Base-by-base conservation (phyloP, 2,113 vertebrate species). In the Esox niger region DNA sequence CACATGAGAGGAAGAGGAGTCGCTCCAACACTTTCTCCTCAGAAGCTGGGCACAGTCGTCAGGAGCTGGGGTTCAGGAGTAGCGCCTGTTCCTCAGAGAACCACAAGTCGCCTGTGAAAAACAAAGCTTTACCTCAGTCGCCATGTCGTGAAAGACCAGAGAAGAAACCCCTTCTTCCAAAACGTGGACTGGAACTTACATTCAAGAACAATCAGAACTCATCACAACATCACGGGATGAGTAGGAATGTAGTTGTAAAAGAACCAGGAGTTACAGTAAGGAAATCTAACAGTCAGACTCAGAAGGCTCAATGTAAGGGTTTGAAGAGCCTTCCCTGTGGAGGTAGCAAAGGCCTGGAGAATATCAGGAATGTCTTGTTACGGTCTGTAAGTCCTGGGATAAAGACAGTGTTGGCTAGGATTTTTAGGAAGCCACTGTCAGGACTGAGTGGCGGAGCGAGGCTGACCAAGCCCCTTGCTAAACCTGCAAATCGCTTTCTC, bases 371-470 rank as follows among this genome's bases (percentile, higher is more conserved):
- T 58, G 74, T 82, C 1, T 69, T 88, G 55, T 81, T 83, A 63
- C 77, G 13, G 55, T 91, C 87, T 10, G 84, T 88, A 11, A 79
- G 86, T 7, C 83, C 85, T 20, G 80, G 78, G 32, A 77, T 90
- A 55, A 91, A 87, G 72, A 83, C 73, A 4, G 87, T 78, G 11
- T 65, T 90, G 21, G 82, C 84, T 33, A 75, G 78, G 66, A 78
- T 82, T 1, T 79, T 66, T 79, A 86, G 84, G 78, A 95, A 92
- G 64, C 77, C 84, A 26, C 71, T 84, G 17, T 65, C 82, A 57
- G 77, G 70, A 6, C 71, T 68, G n/a, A 73, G 72, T 33, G 15
- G n/a, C 9, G 69, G 75, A 82, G 73, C 79, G 55, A 83, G 84
- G 81, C 66, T 70, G 64, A 55, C 69, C 29, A 93, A 86, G 82